Percentiles rank a stretch among this genome's conserved stretches.
Evolutionary conservation across 2,113 vertebrate genomes (phyloP).

Genomic region (Jaculus jaculus): DNA sequence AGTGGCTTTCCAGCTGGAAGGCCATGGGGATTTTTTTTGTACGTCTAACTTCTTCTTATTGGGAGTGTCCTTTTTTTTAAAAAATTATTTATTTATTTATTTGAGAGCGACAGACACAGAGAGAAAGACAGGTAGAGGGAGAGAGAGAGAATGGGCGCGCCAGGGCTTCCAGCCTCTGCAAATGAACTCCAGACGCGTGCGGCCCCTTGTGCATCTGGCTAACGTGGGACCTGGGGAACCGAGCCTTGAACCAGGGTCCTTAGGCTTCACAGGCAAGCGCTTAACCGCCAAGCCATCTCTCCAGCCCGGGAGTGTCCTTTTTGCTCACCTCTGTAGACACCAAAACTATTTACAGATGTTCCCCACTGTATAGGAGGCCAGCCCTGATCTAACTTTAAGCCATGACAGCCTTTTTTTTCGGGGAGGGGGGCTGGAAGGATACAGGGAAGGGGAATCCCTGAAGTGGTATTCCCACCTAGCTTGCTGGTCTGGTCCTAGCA

Average conservation of each 20-base stretch:
- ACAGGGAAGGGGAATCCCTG: background rate
- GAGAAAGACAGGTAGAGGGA: too few species aligned
- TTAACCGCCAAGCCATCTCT: too few species aligned
- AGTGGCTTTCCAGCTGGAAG: background rate
- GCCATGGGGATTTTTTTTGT: background rate
- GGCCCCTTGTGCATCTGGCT: too few species aligned
- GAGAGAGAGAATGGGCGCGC: too few species aligned
- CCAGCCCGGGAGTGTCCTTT: conserved; percentile 2
- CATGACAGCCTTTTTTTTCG: background rate
- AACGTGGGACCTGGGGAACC: too few species aligned
- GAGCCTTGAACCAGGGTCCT: too few species aligned
- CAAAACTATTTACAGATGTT: background rate
- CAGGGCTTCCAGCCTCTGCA: too few species aligned
- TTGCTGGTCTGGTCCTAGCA: background rate
- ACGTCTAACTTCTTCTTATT: conserved; percentile 10
- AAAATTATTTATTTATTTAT: too few species aligned
- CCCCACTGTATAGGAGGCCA: background rate
- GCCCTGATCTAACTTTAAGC: background rate
- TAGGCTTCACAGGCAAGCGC: too few species aligned
- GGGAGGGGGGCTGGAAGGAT: background rate
- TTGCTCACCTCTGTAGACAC: background rate
- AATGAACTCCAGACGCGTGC: too few species aligned
- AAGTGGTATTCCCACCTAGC: background rate
- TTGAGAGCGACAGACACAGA: too few species aligned
- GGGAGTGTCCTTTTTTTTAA: too few species aligned